phyloP scores from a whole-genome alignment of 2,113 vertebrate genomes.

The Myxocyprinus asiaticus region DNA sequence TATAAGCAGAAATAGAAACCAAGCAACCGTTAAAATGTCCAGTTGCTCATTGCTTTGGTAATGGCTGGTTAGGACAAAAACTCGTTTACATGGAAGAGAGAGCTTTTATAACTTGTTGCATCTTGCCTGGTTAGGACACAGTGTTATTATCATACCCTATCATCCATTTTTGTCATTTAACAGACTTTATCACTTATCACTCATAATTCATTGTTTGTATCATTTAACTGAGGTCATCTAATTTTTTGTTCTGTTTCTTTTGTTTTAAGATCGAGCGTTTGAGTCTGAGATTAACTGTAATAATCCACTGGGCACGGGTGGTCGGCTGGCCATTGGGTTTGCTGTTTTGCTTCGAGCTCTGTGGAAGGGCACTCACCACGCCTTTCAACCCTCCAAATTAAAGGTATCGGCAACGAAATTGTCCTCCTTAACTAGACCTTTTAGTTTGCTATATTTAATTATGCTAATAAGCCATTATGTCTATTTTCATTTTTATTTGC shows the following conservation, averaged over 20 bases:
- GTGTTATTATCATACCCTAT: no score
- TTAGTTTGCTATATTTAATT: neutral
- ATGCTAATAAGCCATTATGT: neutral
- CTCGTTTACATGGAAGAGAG: no score
- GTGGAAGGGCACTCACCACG: constrained; percentile 97
- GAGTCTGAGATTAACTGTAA: constrained; percentile 95
- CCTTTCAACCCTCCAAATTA: constrained; percentile 95
- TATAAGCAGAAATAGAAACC: no score
- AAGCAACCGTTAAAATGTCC: no score
- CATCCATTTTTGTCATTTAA: no score
- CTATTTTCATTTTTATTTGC: neutral
- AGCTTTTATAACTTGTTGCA: no score
- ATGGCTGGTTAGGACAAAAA: no score
- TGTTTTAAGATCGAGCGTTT: constrained; percentile 85
- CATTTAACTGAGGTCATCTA: no score
- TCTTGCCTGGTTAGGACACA: no score
- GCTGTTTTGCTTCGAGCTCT: constrained; percentile 90
- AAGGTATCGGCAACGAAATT: constrained; percentile 77
- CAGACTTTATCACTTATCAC: no score
- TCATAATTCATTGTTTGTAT: no score
- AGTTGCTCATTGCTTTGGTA: no score
- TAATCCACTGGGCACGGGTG: constrained; percentile 93
- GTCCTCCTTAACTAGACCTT: neutral
- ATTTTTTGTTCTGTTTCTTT: neutral
- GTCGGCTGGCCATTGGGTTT: constrained; percentile 92